Percentiles rank a stretch among this genome's conserved stretches.
These are phyloP conservation scores for Rhorus exstirpatorius DNA, from an alignment of 2,888 invertebrate genomes.

Conservation along the genomic window DNA sequence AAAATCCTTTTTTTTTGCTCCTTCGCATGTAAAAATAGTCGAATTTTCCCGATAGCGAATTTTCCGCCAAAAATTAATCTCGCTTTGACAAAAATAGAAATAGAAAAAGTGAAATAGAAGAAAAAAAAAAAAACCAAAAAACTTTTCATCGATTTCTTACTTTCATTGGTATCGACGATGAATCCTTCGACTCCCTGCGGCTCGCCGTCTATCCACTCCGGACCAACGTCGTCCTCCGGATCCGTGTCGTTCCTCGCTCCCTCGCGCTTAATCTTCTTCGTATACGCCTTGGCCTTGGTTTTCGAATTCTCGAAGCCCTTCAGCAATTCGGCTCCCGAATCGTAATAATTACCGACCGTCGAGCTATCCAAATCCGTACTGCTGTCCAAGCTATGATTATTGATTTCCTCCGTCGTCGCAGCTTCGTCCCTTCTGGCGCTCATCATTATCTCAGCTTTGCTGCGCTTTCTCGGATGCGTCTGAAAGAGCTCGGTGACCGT, in stretches of 20 bases:
- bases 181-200: slow-evolving; percentile 83
- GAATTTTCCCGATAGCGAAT: too few species aligned
- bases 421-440: slow-evolving; percentile 76
- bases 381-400: slow-evolving; percentile 65
- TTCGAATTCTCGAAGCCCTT: slow-evolving; percentile 78
- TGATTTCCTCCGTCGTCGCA: slow-evolving; percentile 61
- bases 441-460: slow-evolving; percentile 76
- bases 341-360: slow-evolving; percentile 74
- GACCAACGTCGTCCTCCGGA: slow-evolving; percentile 79
- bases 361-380: slow-evolving; percentile 64
- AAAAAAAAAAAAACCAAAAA: too few species aligned
- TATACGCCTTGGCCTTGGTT: slow-evolving; percentile 75
- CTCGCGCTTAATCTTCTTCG: slow-evolving; percentile 79
- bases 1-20: too few species aligned
- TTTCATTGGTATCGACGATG: slow-evolving; percentile 83
- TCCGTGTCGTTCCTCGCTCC: slow-evolving; percentile 75
- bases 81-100: too few species aligned
- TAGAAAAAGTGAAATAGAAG: background rate
- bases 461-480: slow-evolving; percentile 87
- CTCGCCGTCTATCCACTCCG: slow-evolving; percentile 84
- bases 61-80: too few species aligned
- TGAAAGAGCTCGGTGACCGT: slow-evolving; percentile 91
- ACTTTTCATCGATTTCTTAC: slow-evolving; percentile 72
- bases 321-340: slow-evolving; percentile 79
- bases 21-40: too few species aligned